Percentiles rank a stretch among this genome's conserved stretches.
These are phyloP conservation scores for Phymatocera aterrima DNA, from an alignment of 2,888 invertebrate species.

Conservation along the genomic window DNA sequence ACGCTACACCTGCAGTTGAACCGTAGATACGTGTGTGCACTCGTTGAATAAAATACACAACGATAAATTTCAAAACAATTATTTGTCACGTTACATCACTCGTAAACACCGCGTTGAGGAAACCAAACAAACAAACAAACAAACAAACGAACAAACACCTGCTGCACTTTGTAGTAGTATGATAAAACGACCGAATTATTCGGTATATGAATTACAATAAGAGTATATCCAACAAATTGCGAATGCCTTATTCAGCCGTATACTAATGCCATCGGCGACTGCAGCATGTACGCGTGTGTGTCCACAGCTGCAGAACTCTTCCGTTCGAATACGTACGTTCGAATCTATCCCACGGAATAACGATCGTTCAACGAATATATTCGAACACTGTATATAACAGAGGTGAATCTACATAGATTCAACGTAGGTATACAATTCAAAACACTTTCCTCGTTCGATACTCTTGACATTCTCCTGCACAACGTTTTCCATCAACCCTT, in stretches of 20 bases:
- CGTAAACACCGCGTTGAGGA: conserved; percentile 12
- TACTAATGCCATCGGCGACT: too few relatives aligned
- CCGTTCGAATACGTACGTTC: too few relatives aligned
- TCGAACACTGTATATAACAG: neutral
- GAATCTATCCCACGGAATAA: neutral
- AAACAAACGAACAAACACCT: conserved; percentile 17
- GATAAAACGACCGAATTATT: conserved; percentile 1
- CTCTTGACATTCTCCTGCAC: neutral
- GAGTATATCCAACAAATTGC: neutral
- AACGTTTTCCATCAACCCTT: neutral
- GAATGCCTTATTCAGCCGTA: neutral
- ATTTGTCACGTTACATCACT: conserved; percentile 6
- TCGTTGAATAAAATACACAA: conserved; percentile 5
- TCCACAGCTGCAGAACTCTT: neutral
- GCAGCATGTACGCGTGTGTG: too few relatives aligned
- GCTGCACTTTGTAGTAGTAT: too few relatives aligned
- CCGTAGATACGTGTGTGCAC: neutral
- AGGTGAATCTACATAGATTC: too few relatives aligned
- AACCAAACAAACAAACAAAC: too few relatives aligned
- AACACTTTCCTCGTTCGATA: neutral
- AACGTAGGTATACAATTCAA: too few relatives aligned
- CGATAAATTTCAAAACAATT: conserved; percentile 29
- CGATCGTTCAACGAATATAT: neutral
- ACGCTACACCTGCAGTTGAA: conserved; percentile 31
- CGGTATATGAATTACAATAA: neutral